phyloP scores from a whole-genome alignment of 1,140 invertebrate genomes.

The Drosophila mayri region DNA sequence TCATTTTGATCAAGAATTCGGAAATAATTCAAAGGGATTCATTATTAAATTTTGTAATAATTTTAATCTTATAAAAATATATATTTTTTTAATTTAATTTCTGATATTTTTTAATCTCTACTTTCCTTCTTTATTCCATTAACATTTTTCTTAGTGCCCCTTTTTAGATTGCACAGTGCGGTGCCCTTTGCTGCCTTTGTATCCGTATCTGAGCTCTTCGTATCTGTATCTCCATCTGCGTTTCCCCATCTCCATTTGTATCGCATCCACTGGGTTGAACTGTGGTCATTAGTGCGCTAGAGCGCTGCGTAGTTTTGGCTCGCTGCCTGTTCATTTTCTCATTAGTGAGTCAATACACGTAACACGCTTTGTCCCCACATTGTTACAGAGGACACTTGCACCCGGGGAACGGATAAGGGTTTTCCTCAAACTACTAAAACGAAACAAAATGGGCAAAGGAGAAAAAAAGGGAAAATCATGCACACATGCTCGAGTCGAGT shows the following conservation, averaged over 20 bases:
- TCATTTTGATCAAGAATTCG: neutral
- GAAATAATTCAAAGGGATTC: too few species aligned
- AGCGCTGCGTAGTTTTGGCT: constrained; percentile 46
- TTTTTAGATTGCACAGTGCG: constrained; percentile 1
- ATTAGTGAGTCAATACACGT: constrained; percentile 79
- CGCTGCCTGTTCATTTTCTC: constrained; percentile 65
- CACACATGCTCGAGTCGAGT: constrained; percentile 32
- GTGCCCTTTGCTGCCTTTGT: neutral
- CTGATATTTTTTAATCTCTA: neutral
- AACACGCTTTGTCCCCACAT: constrained; percentile 69
- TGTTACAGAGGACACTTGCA: constrained; percentile 51
- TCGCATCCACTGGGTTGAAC: constrained; percentile 41
- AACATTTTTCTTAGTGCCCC: constrained; percentile 2
- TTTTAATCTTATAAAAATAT: neutral
- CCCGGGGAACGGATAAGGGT: neutral
- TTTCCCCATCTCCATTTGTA: constrained; percentile 31
- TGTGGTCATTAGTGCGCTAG: constrained; percentile 68
- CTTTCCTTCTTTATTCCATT: neutral
- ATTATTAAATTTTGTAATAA: neutral
- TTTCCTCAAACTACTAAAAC: constrained; percentile 6
- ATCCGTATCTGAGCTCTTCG: constrained; percentile 2
- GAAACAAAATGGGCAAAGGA: neutral
- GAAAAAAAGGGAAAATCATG: constrained; percentile 9
- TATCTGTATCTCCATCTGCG: constrained; percentile 34
- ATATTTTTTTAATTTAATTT: neutral